These are phyloP conservation scores for Dendroctonus valens DNA, from an alignment of 1,140 invertebrate species.

Conservation along the genomic window DNA sequence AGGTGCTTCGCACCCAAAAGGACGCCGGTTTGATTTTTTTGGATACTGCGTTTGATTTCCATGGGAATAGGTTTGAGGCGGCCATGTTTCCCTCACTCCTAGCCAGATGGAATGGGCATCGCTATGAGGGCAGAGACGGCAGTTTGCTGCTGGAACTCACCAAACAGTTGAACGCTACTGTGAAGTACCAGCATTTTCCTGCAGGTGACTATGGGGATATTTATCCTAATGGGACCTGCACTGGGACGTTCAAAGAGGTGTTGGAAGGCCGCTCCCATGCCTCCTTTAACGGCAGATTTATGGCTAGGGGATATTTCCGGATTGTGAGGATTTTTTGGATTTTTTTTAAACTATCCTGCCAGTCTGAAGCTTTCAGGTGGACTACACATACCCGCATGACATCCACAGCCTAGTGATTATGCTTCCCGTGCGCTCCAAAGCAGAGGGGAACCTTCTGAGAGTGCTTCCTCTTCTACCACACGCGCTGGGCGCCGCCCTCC, in stretches of 20 bases:
- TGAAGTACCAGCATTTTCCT: neutral
- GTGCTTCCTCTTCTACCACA: neutral
- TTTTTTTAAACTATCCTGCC: neutral
- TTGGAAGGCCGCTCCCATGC: neutral
- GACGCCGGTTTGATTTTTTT: neutral
- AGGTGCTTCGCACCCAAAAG: neutral
- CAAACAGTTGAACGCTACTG: constrained; percentile 5
- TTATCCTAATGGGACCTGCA: neutral
- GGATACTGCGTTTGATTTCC: neutral
- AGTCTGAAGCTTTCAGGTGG: constrained; percentile 5
- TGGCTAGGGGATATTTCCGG: no score
- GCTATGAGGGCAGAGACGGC: constrained; percentile 4
- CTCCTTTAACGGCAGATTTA: constrained; percentile 7
- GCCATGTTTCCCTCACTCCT: constrained; percentile 1
- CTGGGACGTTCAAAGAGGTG: neutral
- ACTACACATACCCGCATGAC: constrained; percentile 11
- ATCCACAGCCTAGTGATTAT: neutral
- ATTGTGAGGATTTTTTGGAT: neutral
- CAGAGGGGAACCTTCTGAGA: neutral
- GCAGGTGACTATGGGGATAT: neutral
- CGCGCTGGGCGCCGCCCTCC: neutral
- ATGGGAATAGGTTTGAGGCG: neutral
- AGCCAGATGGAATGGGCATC: neutral
- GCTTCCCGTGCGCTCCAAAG: neutral
- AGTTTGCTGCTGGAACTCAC: neutral